These are phyloP conservation scores for Endomychus coccineus DNA, from an alignment of 2,888 invertebrate genomes.

Conservation along the genomic window DNA sequence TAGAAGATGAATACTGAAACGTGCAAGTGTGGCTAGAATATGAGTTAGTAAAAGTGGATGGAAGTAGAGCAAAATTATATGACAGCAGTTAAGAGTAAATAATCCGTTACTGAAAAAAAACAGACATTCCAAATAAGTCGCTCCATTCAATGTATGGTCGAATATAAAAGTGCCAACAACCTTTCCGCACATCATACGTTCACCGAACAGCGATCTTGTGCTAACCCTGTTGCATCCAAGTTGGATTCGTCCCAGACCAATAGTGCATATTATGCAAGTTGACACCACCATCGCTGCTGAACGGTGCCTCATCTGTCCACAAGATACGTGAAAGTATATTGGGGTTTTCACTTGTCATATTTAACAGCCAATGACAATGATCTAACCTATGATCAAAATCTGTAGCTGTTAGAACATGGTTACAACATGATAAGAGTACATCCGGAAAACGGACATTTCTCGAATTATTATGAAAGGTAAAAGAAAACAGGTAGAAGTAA, in stretches of 20 bases:
- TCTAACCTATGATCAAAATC: constrained; percentile 1
- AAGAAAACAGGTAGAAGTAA: too few species aligned
- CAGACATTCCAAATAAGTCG: too few species aligned
- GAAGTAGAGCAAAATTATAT: too few species aligned
- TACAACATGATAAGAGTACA: too few species aligned
- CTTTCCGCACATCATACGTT: background rate
- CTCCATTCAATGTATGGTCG: background rate
- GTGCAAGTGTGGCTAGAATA: too few species aligned
- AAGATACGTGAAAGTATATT: background rate
- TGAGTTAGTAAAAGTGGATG: too few species aligned
- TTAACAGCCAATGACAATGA: constrained; percentile 1
- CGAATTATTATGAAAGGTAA: too few species aligned
- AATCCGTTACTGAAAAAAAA: too few species aligned
- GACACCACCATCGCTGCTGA: background rate
- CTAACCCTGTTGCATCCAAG: background rate
- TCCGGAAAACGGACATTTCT: too few species aligned
- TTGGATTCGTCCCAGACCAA: too few species aligned
- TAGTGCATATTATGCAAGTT: background rate
- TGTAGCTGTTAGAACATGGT: background rate
- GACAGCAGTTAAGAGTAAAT: too few species aligned
- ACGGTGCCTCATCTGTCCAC: background rate
- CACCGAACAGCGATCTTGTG: background rate
- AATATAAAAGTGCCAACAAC: background rate
- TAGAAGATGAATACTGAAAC: too few species aligned
- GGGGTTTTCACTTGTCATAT: constrained; percentile 1